A percentile compares a stretch with the other conserved stretches of the same genome.
Conservation (phyloP, 2,888 invertebrate genomes). For the Stegophylla sp. region DNA sequence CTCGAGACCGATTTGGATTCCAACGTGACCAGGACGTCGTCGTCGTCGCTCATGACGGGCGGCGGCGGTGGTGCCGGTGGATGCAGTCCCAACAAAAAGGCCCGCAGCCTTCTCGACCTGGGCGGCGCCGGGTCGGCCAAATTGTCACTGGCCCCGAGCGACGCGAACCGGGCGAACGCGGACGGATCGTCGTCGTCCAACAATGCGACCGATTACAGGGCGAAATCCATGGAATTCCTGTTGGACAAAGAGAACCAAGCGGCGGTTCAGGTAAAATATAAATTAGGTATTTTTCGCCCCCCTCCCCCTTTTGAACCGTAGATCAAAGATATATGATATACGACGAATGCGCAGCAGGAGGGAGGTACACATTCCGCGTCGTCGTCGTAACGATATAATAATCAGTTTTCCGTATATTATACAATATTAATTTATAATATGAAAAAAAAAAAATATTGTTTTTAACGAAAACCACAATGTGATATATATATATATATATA, state of each 20-base stretch:
- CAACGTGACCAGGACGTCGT: constrained; percentile 66
- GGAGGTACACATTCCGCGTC: neutral
- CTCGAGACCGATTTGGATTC: constrained; percentile 90
- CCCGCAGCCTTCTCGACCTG: constrained; percentile 74
- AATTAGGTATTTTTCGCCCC: no score
- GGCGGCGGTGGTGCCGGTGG: constrained; percentile 20
- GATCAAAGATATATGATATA: neutral
- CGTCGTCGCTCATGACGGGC: constrained; percentile 44
- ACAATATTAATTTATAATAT: constrained; percentile 7
- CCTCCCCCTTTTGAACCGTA: no score
- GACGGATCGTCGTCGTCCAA: constrained; percentile 66
- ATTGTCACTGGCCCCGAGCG: constrained; percentile 64
- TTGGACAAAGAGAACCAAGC: constrained; percentile 91
- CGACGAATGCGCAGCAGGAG: neutral
- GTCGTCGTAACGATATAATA: neutral
- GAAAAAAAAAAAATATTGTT: neutral
- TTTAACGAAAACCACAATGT: neutral
- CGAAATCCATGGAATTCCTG: constrained; percentile 93
- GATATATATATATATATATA: constrained; percentile 18
- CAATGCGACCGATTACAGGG: constrained; percentile 65
- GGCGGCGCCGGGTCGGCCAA: constrained; percentile 63
- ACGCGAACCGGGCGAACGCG: constrained; percentile 62
- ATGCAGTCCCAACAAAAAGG: constrained; percentile 67
- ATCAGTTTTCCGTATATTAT: neutral
- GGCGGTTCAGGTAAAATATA: constrained; percentile 78